A percentile compares a stretch with the other conserved stretches of the same genome.
These are phyloP conservation scores for Microctonus aethiopoides DNA, from an alignment of 2,888 invertebrate species.

Conservation along the genomic window DNA sequence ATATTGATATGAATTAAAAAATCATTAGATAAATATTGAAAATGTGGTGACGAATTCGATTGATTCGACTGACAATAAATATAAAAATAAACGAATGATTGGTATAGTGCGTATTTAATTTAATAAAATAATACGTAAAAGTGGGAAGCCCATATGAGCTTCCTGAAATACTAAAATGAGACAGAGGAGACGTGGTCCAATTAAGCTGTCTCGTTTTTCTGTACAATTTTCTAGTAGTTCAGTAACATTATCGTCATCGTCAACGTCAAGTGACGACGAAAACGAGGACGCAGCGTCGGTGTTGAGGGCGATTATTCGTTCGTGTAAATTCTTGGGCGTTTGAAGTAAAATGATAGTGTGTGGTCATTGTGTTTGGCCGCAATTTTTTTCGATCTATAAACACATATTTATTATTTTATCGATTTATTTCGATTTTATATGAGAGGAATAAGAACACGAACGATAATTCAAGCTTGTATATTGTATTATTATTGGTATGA, in stretches of 20 bases:
- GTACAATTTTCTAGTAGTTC: constrained; percentile 33
- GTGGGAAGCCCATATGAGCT: constrained; percentile 12
- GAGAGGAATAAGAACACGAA: not conserved
- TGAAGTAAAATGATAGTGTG: constrained; percentile 14
- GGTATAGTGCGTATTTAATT: too few relatives aligned
- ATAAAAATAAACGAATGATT: not conserved
- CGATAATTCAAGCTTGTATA: too few relatives aligned
- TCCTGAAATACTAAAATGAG: constrained; percentile 29
- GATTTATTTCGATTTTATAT: not conserved
- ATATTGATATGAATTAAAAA: too few relatives aligned
- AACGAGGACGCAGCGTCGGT: constrained; percentile 40
- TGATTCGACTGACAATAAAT: constrained; percentile 17
- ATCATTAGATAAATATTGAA: too few relatives aligned
- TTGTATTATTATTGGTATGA: too few relatives aligned
- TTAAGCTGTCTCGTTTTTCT: constrained; percentile 34
- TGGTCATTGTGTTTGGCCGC: not conserved
- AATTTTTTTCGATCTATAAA: not conserved
- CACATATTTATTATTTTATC: not conserved
- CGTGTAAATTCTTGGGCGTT: constrained; percentile 7
- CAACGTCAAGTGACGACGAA: constrained; percentile 44
- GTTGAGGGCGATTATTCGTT: constrained; percentile 24
- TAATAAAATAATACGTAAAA: not conserved
- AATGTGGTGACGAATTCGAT: not conserved
- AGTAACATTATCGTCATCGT: constrained; percentile 35
- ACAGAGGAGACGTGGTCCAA: constrained; percentile 33